Evolutionary conservation across 2,888 invertebrate species (phyloP).

Genomic region (Chaitophorus viminalis): DNA sequence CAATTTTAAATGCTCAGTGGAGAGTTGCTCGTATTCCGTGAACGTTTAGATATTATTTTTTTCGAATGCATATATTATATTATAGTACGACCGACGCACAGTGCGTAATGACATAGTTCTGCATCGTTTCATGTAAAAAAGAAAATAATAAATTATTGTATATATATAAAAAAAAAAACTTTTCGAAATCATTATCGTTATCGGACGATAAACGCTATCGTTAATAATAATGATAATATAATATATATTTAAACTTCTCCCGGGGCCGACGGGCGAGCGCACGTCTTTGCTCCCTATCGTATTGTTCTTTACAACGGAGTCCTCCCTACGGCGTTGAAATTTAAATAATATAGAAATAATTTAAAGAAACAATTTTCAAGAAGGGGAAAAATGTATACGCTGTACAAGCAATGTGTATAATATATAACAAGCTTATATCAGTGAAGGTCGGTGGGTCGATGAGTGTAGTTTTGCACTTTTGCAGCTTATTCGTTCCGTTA

Average conservation of each 20-base stretch:
- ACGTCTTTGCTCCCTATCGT: background rate
- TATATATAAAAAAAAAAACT: background rate
- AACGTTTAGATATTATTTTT: too few species aligned
- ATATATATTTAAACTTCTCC: background rate
- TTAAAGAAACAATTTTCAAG: constrained; percentile 29
- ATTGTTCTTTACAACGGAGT: background rate
- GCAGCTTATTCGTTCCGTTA: background rate
- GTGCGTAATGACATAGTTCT: too few species aligned
- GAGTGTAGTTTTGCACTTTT: background rate
- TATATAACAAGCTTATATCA: background rate
- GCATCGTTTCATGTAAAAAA: too few species aligned
- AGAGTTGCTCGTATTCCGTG: too few species aligned
- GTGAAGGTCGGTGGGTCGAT: background rate
- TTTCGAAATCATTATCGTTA: constrained; percentile 11
- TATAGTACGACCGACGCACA: too few species aligned
- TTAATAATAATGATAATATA: background rate
- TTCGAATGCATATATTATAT: too few species aligned
- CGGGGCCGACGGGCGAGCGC: background rate
- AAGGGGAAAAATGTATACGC: background rate
- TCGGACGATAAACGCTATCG: background rate
- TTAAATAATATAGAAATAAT: constrained; percentile 33
- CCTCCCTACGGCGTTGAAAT: background rate
- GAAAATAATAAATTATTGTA: background rate
- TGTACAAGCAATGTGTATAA: background rate
- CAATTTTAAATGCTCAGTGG: too few species aligned